Base-by-base conservation (phyloP, 2,888 invertebrate genomes). In the Stenchaetothrips biformis region DNA sequence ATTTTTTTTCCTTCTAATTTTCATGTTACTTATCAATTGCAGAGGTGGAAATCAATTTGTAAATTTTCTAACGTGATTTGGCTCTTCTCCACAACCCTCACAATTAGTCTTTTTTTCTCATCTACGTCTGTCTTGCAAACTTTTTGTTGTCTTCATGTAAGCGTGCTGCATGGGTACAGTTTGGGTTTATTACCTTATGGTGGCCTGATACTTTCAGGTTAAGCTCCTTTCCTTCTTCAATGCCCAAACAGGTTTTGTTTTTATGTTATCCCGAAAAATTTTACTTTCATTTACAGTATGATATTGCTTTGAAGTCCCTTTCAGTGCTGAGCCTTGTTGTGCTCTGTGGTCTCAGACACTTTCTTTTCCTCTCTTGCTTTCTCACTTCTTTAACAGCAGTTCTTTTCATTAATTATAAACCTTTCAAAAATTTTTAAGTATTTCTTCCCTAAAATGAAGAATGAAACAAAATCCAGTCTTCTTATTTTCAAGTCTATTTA, bases 161-260 rank as follows among this genome's bases (percentile, higher is more conserved):
- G 67, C 67, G 67, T 74, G 67, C 67, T 74, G 67, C 67, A 74
- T 74, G 67, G 67, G 67, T 74, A 74, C 67, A 74, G 25, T 25
- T 25, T 74, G 67, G 67, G 67, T 74, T 74, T 74, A 37, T 37
- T 37, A 74, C 67, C 67, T 74, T 74, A 74, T 9, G 67, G 21
- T 74, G 67, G 25, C 67, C 67, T 74, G 67, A 74, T 74, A 25
- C 25, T 2, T 11, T 74, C 67, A 74, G 67, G 67, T 25, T 21
- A 7, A 74, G 25, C 67, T 11, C 67, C 67, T 25, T 53, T 74
- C 11, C 67, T 11, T 25, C 67, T 74, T 74, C 67, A 74, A 25
- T 74, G 25, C 67, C 67, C 25, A 9, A 74, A 74, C 67, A 74
- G 67, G 67, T 74, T 74, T 25, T 74, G 67, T 74, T 74, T 25